These are phyloP conservation scores for Akabosia matsudoensis DNA, from an alignment of 1,140 invertebrate species.

Conservation along the genomic window DNA sequence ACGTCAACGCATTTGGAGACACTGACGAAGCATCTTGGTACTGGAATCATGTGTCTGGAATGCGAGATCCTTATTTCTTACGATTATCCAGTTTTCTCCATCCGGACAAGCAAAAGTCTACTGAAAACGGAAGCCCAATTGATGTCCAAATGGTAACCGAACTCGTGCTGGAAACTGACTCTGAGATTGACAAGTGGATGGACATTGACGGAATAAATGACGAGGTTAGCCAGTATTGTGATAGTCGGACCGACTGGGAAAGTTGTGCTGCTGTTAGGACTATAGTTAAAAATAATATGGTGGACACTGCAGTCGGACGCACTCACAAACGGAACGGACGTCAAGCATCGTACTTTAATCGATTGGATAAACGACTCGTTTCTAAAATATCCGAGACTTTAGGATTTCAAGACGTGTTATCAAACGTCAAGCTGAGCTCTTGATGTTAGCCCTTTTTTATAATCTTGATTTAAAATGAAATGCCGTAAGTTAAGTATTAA, in stretches of 20 bases:
- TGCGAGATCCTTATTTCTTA: background rate
- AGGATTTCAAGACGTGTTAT: slow-evolving; percentile 15
- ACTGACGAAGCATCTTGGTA: background rate
- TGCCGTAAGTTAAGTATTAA: no score
- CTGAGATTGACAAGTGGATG: background rate
- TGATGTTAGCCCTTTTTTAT: background rate
- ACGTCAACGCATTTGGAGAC: slow-evolving; percentile 12
- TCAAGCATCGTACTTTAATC: slow-evolving; percentile 33
- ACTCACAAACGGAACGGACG: slow-evolving; percentile 35
- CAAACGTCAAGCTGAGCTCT: background rate
- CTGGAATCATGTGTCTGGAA: slow-evolving; percentile 16
- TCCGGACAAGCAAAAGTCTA: background rate
- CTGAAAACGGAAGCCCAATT: background rate
- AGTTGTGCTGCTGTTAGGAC: slow-evolving; percentile 32
- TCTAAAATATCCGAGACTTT: slow-evolving; percentile 29
- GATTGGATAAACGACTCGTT: slow-evolving; percentile 25
- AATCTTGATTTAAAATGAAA: no score
- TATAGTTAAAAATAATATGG: slow-evolving; percentile 34
- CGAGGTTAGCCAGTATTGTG: slow-evolving; percentile 31
- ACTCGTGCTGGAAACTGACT: slow-evolving; percentile 28
- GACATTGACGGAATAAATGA: slow-evolving; percentile 9
- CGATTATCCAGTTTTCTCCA: background rate
- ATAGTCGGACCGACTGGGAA: slow-evolving; percentile 24
- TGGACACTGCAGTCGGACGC: slow-evolving; percentile 15
- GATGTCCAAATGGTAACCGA: background rate